Base-by-base conservation (phyloP, 2,888 invertebrate species). In the Pomacea canaliculata region DNA sequence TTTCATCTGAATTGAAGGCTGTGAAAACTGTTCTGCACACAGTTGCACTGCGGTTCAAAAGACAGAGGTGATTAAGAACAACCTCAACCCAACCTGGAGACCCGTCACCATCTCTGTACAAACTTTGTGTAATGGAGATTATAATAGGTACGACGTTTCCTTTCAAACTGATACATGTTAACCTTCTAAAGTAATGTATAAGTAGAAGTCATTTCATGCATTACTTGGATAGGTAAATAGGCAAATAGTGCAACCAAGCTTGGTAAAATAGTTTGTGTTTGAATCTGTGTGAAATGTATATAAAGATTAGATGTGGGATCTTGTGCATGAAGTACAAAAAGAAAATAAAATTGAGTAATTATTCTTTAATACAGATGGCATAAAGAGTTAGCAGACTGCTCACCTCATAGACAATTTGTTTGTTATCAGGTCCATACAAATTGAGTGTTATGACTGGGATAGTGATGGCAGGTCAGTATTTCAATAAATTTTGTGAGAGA, bases 371-470 rank as follows among this genome's bases (percentile, higher is more conserved):
- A 16, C 8, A 51, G 12, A 51, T 51, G 12, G 10, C 12, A 51
- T 51, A 16, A 51, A 51, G 16, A 13, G 10, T 51, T 51, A 51
- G 51, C 51, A 13, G 51, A 51, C 10, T 51, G 51, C 51, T 62
- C 62, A 7, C 27, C 37, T 62, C 12, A 65, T 19, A 19, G n/a
- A 68, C 4, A 23, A 51, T 70, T 56, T 70, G 56, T 65, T 48
- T 46, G 16, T 72, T 85, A 85, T 75, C 85, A 90, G 93, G 75
- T 89, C 90, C 70, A 90, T 93, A 63, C 91, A 91, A 83, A 86
- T 93, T 70, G 92, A 91, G 80, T 92, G 92, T 75, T 92, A 85
- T 85, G 92, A 93, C 82, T 92, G 92, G 91, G 91, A 92, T 82
- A 89, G 87, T 73, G 90, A 91, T 86, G 92, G 92, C 59, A 88